Evolutionary conservation across 2,797 vertebrate genomes (phyloP).

Genomic region (Chrysocyon brachyurus): DNA sequence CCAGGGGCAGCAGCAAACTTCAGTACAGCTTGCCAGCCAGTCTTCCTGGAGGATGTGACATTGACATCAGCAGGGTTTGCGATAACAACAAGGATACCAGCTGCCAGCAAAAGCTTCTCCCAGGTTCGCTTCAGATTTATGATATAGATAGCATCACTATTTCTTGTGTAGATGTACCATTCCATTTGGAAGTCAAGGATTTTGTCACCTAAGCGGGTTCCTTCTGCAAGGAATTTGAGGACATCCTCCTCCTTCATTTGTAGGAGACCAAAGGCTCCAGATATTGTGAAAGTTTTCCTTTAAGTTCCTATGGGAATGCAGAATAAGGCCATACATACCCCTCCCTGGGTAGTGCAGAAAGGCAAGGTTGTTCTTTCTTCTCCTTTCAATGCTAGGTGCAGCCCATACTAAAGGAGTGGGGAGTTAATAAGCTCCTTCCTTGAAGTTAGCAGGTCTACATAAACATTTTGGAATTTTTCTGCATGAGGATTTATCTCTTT

Average conservation of each 20-base stretch:
- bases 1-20: background rate
- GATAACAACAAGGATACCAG: background rate
- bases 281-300: background rate
- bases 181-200: background rate
- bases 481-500: background rate
- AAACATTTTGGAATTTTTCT: background rate
- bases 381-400: background rate
- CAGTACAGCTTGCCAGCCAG: background rate
- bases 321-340: background rate
- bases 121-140: background rate
- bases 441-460: background rate
- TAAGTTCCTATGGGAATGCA: background rate
- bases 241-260: background rate
- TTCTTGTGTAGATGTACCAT: background rate
- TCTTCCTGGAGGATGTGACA: background rate
- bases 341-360: background rate
- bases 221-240: background rate
- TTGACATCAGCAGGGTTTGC: background rate
- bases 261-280: no score
- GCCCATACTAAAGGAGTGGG: background rate
- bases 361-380: background rate
- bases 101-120: background rate
- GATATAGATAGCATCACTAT: background rate
- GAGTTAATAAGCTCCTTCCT: background rate
- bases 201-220: background rate